These are phyloP conservation scores for Girardinichthys multiradiatus DNA, from an alignment of 2,113 vertebrate genomes.

Conservation along the genomic window DNA sequence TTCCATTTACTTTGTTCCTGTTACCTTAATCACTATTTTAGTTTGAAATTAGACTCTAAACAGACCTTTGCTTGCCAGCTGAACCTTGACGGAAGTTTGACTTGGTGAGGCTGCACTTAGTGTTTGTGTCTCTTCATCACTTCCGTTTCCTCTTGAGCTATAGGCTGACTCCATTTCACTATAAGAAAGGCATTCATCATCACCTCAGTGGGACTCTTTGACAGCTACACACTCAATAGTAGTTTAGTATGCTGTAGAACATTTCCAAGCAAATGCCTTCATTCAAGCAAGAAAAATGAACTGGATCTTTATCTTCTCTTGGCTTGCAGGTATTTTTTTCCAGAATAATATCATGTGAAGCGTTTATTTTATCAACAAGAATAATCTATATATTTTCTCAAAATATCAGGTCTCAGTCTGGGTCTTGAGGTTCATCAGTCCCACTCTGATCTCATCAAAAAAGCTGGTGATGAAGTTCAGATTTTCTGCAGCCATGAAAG, in stretches of 20 bases:
- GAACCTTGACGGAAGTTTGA: neutral
- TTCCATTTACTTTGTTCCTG: too few relatives aligned
- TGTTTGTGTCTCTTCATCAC: neutral
- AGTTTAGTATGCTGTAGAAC: neutral
- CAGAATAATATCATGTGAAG: neutral
- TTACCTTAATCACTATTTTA: neutral
- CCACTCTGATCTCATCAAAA: slow-evolving; percentile 18
- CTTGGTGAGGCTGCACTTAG: neutral
- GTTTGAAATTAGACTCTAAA: neutral
- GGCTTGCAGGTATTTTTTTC: neutral
- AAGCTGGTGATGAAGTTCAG: slow-evolving; percentile 13
- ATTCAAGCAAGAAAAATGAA: neutral
- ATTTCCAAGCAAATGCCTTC: neutral
- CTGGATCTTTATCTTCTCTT: neutral
- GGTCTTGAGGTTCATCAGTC: slow-evolving; percentile 42
- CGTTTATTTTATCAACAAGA: neutral
- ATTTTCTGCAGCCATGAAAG: slow-evolving; percentile 51
- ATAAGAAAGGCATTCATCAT: neutral
- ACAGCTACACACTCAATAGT: neutral
- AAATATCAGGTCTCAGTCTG: slow-evolving; percentile 23
- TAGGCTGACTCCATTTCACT: neutral
- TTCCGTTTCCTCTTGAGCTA: accelerated
- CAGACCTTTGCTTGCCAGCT: too few relatives aligned
- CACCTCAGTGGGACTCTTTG: neutral
- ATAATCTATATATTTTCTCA: neutral